Percentiles rank a stretch among this genome's conserved stretches.
phyloP scores from a whole-genome alignment of 2,888 invertebrate genomes.

The Microdon myrmicae region DNA sequence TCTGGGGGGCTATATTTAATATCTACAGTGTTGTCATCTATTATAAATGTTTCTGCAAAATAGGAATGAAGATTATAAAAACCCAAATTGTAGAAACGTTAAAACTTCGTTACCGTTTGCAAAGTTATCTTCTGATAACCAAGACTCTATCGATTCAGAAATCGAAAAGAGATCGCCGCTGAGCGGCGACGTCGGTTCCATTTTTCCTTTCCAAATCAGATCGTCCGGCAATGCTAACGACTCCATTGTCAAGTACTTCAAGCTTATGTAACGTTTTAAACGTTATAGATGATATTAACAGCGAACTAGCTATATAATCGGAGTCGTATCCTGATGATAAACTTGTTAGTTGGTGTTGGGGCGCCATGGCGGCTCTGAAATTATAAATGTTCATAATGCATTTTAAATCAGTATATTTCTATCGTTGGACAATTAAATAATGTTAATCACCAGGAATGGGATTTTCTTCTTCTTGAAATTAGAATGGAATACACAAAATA shows the following conservation, averaged over 20 bases:
- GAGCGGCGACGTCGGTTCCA: constrained; percentile 63
- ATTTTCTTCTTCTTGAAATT: too few species aligned
- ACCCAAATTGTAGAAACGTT: neutral
- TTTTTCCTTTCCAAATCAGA: constrained; percentile 64
- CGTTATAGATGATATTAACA: constrained; percentile 41
- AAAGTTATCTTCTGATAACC: constrained; percentile 61
- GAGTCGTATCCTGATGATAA: constrained; percentile 73
- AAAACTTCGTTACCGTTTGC: constrained; percentile 58
- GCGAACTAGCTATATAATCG: constrained; percentile 54
- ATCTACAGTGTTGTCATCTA: constrained; percentile 55
- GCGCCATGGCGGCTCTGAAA: constrained; percentile 84
- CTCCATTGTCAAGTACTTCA: constrained; percentile 60
- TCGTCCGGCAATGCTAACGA: constrained; percentile 63
- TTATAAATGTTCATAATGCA: constrained; percentile 11
- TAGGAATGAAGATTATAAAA: constrained; percentile 1
- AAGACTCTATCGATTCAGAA: constrained; percentile 55
- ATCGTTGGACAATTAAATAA: constrained; percentile 36
- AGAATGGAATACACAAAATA: too few species aligned
- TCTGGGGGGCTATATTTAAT: constrained; percentile 53
- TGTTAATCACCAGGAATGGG: neutral
- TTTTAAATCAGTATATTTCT: constrained; percentile 60
- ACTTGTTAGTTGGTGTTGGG: constrained; percentile 73
- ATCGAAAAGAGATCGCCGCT: constrained; percentile 62
- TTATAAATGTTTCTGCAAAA: constrained; percentile 57
- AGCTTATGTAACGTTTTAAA: constrained; percentile 48